phyloP scores from a whole-genome alignment of 2,113 vertebrate genomes.

The Gorilla gorilla region DNA sequence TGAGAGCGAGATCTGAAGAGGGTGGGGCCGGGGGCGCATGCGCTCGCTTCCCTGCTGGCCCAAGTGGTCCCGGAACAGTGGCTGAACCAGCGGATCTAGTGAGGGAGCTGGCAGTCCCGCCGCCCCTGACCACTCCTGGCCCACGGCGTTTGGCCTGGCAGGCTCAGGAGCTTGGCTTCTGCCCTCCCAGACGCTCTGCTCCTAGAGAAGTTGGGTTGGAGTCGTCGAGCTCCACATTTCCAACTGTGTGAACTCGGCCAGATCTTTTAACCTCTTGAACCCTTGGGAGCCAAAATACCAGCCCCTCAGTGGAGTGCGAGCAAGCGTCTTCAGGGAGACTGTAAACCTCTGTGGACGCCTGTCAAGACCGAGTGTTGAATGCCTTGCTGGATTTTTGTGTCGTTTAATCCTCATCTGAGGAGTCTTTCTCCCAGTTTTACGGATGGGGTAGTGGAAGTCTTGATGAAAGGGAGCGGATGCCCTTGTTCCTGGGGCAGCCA shows the following conservation, averaged over 20 bases:
- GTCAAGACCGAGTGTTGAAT: neutral
- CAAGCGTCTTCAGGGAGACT: too few species aligned
- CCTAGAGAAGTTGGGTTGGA: neutral
- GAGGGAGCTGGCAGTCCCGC: neutral
- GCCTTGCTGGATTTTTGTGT: neutral
- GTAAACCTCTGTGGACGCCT: neutral
- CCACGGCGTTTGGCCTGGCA: rapidly evolving
- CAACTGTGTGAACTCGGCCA: neutral
- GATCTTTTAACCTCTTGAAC: neutral
- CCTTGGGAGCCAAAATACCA: neutral
- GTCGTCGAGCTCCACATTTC: neutral
- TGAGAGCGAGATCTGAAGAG: neutral
- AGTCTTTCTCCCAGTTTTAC: neutral
- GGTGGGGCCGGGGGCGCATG: rapidly evolving
- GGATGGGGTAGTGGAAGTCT: neutral
- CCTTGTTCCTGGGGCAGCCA: neutral
- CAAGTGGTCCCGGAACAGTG: neutral
- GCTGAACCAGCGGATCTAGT: neutral
- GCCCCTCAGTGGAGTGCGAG: neutral
- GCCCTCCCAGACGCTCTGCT: neutral
- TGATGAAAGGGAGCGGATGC: neutral
- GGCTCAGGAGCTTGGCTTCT: neutral
- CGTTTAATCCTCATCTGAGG: neutral
- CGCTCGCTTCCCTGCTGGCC: neutral
- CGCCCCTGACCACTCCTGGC: rapidly evolving